Evolutionary conservation across 2,888 invertebrate genomes (phyloP), one percentile per base, ranked within the genome.

Genomic region (Tenthredo amoena): DNA sequence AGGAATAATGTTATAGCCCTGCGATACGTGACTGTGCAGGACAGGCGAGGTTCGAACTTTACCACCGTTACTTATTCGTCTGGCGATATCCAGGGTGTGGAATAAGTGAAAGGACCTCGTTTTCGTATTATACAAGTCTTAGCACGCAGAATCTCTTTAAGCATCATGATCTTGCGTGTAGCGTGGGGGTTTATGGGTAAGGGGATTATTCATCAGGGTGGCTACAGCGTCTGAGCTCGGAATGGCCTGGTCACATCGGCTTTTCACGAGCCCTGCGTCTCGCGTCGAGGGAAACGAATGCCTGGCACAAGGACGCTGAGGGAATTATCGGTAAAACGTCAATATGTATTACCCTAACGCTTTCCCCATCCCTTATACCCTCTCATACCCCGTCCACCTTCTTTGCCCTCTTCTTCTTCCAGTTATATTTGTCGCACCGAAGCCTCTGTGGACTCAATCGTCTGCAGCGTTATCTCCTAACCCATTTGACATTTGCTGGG

Each of bases 281-380:
- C 62, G 71, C 18, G 47, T 74, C 74, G 74, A 43, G 74, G 71
- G 40, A 43, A 40, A 74, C 74, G 72, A 21, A 40, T 37, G 47
- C 50, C 50, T 55, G 34, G 77, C 47, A 18, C 50, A 34, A 77
- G 37, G 82, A 88, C 87, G 89, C 87, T 87, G 89, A 88, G 89
- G 87, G 89, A 91, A 92, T 92, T 93, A 93, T 92, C 91, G 92
- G 89, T 87, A 88, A 93, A 92, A 91, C 89, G 92, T 92, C 92
- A 91, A 92, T 91, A 90, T 88, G 90, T 89, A 90, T 92, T 91
- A 91, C 89, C 87, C 72, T 85, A 86, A 85, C 88, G 88, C 86
- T 87, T 87, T 88, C 87, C 86, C 87, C 87, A 77, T 85, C 83
- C 84, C 72, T 12, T 65, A 31, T 47, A 21, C 55, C 82, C 82